A percentile compares a stretch with the other conserved stretches of the same genome.
Conservation (phyloP, 2,113 vertebrate genomes). For the Amblyopsis rosae region DNA sequence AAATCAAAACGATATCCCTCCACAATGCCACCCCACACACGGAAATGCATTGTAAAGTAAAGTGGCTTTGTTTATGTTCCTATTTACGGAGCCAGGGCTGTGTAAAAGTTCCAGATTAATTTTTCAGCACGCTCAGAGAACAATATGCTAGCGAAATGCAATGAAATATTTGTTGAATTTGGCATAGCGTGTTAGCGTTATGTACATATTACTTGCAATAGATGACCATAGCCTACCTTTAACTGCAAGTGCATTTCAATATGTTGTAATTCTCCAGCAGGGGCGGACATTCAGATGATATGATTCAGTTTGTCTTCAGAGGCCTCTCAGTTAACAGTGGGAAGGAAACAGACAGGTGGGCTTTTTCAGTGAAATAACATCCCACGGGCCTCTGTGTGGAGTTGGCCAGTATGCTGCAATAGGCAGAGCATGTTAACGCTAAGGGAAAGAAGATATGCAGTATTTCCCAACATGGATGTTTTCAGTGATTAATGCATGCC, state of each 20-base stretch:
- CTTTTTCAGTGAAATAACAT: constrained; percentile 12
- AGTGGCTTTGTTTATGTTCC: too few relatives aligned
- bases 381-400: background rate
- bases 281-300: background rate
- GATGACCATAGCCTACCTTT: too few relatives aligned
- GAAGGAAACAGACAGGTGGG: constrained; percentile 3
- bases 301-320: constrained; percentile 10
- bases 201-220: background rate
- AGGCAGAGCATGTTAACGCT: constrained; percentile 8
- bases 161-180: too few relatives aligned
- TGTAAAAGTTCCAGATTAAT: too few relatives aligned
- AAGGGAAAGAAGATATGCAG: background rate
- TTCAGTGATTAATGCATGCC: constrained; percentile 14
- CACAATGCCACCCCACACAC: too few relatives aligned
- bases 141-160: too few relatives aligned
- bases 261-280: background rate
- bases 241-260: background rate
- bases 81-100: too few relatives aligned
- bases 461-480: constrained; percentile 17
- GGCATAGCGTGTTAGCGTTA: background rate
- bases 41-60: too few relatives aligned
- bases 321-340: constrained; percentile 4
- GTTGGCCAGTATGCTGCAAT: background rate
- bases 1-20: too few relatives aligned
- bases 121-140: too few relatives aligned